Conservation (phyloP, 2,888 invertebrate genomes). For the Operophtera brumata region DNA sequence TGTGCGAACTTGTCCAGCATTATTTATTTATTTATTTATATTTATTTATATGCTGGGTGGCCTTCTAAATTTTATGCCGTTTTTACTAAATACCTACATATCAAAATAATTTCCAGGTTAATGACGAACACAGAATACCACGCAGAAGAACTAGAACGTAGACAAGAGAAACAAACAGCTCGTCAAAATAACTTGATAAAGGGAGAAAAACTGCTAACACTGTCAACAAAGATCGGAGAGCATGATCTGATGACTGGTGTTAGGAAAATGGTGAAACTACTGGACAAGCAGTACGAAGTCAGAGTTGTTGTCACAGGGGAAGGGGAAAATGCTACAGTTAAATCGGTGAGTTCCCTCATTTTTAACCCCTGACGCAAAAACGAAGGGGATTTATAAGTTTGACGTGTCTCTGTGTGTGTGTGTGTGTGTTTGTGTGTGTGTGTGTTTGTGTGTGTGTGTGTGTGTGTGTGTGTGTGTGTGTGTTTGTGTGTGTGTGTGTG, state of each 20-base stretch:
- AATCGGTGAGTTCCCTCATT: slow-evolving; percentile 55
- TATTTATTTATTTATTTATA: too few relatives aligned
- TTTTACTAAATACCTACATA: neutral
- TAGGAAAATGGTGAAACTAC: slow-evolving; percentile 84
- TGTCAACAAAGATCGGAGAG: slow-evolving; percentile 82
- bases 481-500: too few relatives aligned
- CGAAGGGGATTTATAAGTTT: too few relatives aligned
- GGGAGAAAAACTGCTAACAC: slow-evolving; percentile 83
- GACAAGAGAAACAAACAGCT: slow-evolving; percentile 71
- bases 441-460: too few relatives aligned
- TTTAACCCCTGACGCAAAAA: too few relatives aligned
- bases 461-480: too few relatives aligned
- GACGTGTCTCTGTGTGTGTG: too few relatives aligned
- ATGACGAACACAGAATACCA: slow-evolving; percentile 84
- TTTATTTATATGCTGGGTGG: too few relatives aligned
- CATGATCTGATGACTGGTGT: slow-evolving; percentile 84
- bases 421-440: too few relatives aligned
- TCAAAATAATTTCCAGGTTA: slow-evolving; percentile 59
- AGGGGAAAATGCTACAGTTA: slow-evolving; percentile 54
- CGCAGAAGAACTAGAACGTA: slow-evolving; percentile 79
- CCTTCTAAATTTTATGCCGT: neutral
- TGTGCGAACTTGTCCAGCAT: too few relatives aligned
- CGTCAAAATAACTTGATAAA: slow-evolving; percentile 69
- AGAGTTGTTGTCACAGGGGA: slow-evolving; percentile 79
- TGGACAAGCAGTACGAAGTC: slow-evolving; percentile 84